Evolutionary conservation across 1,140 invertebrate genomes (phyloP).

Genomic region (Gryllus bimaculatus): DNA sequence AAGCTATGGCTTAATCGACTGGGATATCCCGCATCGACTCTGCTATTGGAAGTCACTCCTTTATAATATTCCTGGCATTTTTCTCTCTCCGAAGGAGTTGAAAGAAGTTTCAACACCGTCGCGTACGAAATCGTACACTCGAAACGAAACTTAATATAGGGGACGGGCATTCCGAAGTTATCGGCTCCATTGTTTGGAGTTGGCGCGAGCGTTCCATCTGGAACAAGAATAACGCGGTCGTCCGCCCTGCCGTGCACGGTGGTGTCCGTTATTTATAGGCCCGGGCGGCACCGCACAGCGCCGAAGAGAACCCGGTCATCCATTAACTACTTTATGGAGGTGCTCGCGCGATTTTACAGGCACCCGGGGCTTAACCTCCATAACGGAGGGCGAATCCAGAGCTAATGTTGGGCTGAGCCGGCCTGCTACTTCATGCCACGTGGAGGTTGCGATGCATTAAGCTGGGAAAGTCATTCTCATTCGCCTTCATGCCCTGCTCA

Average conservation of each 20-base stretch:
- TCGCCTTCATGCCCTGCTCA: too few species aligned
- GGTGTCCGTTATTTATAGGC: background rate
- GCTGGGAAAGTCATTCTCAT: too few species aligned
- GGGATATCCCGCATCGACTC: background rate
- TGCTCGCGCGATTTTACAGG: background rate
- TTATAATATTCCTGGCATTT: background rate
- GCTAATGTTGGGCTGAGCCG: too few species aligned
- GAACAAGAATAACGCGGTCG: background rate
- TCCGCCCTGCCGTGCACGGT: background rate
- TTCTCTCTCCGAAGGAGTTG: background rate
- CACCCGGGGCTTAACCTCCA: background rate
- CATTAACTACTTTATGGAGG: background rate
- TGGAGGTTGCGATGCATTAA: too few species aligned
- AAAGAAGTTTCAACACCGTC: background rate
- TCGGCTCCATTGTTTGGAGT: background rate
- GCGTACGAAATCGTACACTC: too few species aligned
- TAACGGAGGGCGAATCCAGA: too few species aligned
- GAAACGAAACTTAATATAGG: background rate
- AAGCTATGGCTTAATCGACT: background rate
- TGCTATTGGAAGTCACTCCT: background rate
- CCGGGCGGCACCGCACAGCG: background rate
- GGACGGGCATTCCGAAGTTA: background rate
- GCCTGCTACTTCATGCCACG: too few species aligned
- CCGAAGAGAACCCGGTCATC: background rate
- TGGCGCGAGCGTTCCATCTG: background rate